Conservation (phyloP, 1,140 invertebrate species). For the Anoplophora glabripennis region DNA sequence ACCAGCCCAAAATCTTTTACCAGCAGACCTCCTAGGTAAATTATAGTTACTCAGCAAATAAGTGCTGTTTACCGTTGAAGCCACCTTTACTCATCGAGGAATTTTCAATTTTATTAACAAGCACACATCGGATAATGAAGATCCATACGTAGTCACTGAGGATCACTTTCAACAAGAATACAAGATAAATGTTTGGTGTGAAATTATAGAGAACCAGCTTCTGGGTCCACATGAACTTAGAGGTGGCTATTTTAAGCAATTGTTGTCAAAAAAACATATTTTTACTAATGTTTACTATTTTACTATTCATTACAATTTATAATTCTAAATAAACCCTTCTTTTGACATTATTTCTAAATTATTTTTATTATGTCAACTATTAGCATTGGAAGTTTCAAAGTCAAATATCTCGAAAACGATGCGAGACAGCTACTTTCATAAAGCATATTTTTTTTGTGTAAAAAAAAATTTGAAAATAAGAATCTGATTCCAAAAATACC, state of each 20-base stretch:
- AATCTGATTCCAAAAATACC: no score
- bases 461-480: no score
- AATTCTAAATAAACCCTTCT: neutral
- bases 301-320: neutral
- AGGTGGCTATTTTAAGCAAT: neutral
- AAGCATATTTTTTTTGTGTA: no score
- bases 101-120: conserved; percentile 2
- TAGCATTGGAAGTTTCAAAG: no score
- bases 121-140: neutral
- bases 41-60: neutral
- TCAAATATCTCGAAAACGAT: no score
- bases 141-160: neutral
- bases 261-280: neutral
- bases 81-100: conserved; percentile 1
- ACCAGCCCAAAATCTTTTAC: conserved; percentile 2
- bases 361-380: no score
- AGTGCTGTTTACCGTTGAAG: conserved; percentile 1
- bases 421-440: no score
- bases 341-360: no score
- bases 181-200: no score
- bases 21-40: neutral
- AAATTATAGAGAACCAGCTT: no score
- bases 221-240: no score
- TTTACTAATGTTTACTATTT: neutral
- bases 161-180: no score